Base-by-base conservation (phyloP, 2,113 vertebrate genomes). In the Cynocephalus volans region DNA sequence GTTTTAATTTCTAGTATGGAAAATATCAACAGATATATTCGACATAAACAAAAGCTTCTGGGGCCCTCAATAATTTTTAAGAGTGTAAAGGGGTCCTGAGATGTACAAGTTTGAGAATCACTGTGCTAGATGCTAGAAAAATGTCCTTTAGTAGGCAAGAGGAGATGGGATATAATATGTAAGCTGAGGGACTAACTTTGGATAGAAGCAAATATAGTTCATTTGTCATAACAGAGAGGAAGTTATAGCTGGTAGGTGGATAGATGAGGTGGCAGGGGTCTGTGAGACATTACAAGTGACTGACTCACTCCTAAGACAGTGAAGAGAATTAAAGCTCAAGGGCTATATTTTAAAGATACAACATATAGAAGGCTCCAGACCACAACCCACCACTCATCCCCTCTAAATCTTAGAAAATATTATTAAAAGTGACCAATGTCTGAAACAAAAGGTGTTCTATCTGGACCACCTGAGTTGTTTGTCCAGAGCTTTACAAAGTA, bases 21-120 rank as follows among this genome's bases (percentile, higher is more conserved):
- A 93, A 86, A 50, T 83, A 82, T 82, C 36, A 89, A 77, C 7
- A 89, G 36, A 56, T 62, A 89, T 18, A 84, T 79, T 6, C 70
- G 23, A 97, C 28, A 88, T 54, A 96, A 92, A 70, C 21, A 79
- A 94, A 97, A 81, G 33, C 14, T 93, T 85, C 52, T 21, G 72
- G 67, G 54, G 11, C 88, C 60, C 36, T 90, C 33, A 80, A 36
- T 80, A 83, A 86, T 77, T 94, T 93, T 91, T 90, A 92, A 90
- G 67, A 69, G 56, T 48, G 8, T 76, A 81, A 90, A 91, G 33
- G 36, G 24, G 12, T 95, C 86, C 60, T 96, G 41, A 91, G 50
- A 90, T 88, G 31, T 54, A 65, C 86, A 95, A 48, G 41, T 77
- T 33, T 86, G 26, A 89, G n/a, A 85, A 36, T 45, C 64, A 79